Evolutionary conservation across 1,140 invertebrate species (phyloP).

Genomic region (Druon quercuslanigerum): DNA sequence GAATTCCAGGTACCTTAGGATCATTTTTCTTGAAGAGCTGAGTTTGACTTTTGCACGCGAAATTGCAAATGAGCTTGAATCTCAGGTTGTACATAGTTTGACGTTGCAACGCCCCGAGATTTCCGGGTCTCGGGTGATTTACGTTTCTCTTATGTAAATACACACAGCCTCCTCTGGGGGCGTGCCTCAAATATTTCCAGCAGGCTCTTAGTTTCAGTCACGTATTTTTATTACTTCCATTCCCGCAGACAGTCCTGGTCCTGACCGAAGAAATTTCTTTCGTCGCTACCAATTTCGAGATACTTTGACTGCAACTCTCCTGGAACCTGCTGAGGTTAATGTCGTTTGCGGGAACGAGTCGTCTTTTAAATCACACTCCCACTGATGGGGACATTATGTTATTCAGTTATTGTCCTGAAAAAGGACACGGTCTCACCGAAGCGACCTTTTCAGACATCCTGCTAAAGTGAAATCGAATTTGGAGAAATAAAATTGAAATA

Average conservation of each 20-base stretch:
- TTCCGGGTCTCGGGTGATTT: slow-evolving; percentile 5
- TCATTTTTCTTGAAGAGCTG: background rate
- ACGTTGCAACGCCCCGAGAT: slow-evolving; percentile 6
- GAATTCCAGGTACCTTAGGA: too few relatives aligned
- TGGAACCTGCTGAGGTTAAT: slow-evolving; percentile 4
- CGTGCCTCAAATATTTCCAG: slow-evolving; percentile 22
- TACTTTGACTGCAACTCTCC: background rate
- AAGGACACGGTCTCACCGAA: slow-evolving; percentile 2
- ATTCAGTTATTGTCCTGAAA: slow-evolving; percentile 16
- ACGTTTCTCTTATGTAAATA: slow-evolving; percentile 28
- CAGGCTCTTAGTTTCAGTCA: slow-evolving; percentile 28
- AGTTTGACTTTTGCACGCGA: background rate
- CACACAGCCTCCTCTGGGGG: background rate
- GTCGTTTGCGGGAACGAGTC: slow-evolving; percentile 12
- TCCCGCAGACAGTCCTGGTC: background rate
- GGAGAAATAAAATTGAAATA: too few relatives aligned
- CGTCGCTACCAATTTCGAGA: slow-evolving; percentile 5
- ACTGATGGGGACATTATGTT: slow-evolving; percentile 25
- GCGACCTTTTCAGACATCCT: background rate
- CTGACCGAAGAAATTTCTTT: slow-evolving; percentile 9
- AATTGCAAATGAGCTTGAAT: background rate
- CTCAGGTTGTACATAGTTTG: background rate
- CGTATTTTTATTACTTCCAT: slow-evolving; percentile 19
- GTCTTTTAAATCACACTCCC: slow-evolving; percentile 19
- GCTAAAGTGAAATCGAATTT: background rate